Base-by-base conservation (phyloP, 1,140 invertebrate species). In the Drosophila lowei region DNA sequence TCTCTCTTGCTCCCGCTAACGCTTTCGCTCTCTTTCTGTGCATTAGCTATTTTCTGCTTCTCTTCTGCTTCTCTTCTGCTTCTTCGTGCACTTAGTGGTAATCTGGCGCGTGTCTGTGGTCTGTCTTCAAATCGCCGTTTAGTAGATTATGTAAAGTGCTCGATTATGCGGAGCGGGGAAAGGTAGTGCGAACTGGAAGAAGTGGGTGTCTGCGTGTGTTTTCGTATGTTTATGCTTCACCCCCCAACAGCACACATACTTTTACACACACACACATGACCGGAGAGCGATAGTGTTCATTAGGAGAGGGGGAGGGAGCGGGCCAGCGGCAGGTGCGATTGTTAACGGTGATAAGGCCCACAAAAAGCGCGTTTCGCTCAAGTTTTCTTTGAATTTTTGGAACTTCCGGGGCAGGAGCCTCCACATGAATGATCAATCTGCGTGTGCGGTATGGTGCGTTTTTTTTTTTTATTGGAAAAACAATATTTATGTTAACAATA, bases 51-150 rank as follows among this genome's bases (percentile, higher is more conserved):
- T n/a, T n/a, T 18, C 18, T 18, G 18, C 18, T 18, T 55, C 16
- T 23, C n/a, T 4, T 18, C 18, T 18, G 18, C 18, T 18, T 55
- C 16, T 23, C n/a, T 4, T 67, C 44, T 41, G 50, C 65, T 67
- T 56, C 65, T 65, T 46, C 50, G 15, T 50, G 16, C 65, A 49
- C 25, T 57, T 49, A 68, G 48, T 68, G 65, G 65, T 64, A 68
- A 68, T 68, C 38, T 57, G 56, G 63, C 65, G 65, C 65, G 65
- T 68, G 65, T 57, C 65, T 68, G 65, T 57, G 18, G 18, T 18
- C 18, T 18, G 63, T 56, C 65, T 68, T 53, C 65, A 56, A 68
- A 68, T 68, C 63, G 41, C 58, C 64, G 64, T 74, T 66, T 48
- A 44, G 42, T n/a, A 75, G 65, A 74, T 52, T 73, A 64, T 53